Percentiles rank a stretch among this genome's conserved stretches.
phyloP scores from a whole-genome alignment of 1,140 invertebrate species.

The Andricus grossulariae region DNA sequence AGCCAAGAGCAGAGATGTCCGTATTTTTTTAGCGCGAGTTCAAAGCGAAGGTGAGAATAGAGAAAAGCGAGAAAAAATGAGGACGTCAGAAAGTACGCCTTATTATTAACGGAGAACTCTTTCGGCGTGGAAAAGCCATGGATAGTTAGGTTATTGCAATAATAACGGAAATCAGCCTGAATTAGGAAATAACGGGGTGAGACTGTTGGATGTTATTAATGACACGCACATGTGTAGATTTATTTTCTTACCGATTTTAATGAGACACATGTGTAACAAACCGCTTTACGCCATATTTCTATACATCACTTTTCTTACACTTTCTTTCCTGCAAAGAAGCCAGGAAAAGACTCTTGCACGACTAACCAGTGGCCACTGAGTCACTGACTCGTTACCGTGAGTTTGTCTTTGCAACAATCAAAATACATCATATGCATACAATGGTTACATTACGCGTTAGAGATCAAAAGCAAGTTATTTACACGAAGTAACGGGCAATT shows the following conservation, averaged over 20 bases:
- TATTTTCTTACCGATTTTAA: background rate
- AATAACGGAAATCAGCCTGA: background rate
- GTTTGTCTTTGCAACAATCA: too few relatives aligned
- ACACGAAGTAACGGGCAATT: too few relatives aligned
- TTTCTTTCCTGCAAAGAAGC: too few relatives aligned
- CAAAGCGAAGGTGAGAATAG: background rate
- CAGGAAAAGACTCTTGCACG: too few relatives aligned
- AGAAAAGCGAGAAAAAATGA: background rate
- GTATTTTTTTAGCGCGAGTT: background rate
- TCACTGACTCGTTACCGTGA: too few relatives aligned
- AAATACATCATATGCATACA: too few relatives aligned
- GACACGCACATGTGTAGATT: background rate
- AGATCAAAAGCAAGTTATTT: too few relatives aligned
- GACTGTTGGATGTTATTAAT: background rate
- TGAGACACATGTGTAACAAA: constrained; percentile 10
- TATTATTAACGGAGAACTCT: background rate
- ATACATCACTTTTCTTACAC: too few relatives aligned
- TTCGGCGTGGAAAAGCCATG: background rate
- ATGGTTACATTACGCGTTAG: too few relatives aligned
- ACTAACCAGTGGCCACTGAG: too few relatives aligned
- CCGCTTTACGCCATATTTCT: constrained; percentile 18
- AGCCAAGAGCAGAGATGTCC: too few relatives aligned
- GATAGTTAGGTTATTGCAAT: background rate
- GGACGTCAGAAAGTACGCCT: background rate
- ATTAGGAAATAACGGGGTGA: background rate